Evolutionary conservation across 2,888 invertebrate genomes (phyloP).

Genomic region (Microctonus aethiopoides): DNA sequence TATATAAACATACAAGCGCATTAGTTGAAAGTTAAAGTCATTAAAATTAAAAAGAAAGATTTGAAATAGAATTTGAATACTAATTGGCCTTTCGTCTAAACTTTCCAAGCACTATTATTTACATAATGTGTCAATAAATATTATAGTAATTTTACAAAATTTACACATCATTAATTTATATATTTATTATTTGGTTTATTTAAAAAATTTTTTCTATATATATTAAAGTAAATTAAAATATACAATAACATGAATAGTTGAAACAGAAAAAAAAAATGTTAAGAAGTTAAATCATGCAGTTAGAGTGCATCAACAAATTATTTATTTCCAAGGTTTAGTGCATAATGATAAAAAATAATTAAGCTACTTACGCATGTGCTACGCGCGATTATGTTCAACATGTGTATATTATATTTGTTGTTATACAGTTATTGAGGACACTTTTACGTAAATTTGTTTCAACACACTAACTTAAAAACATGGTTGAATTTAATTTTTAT

Average conservation of each 20-base stretch:
- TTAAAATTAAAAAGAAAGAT: background rate
- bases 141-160: too few relatives aligned
- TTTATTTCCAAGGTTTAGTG: slow-evolving; percentile 21
- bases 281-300: background rate
- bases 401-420: too few relatives aligned
- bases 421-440: slow-evolving; percentile 26
- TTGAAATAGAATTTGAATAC: background rate
- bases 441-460: background rate
- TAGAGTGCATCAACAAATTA: slow-evolving; percentile 9
- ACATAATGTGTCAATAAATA: background rate
- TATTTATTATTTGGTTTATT: too few relatives aligned
- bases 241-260: too few relatives aligned
- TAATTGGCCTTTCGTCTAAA: slow-evolving; percentile 35
- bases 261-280: background rate
- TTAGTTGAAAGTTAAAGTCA: background rate
- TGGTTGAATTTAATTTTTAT: background rate
- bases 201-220: too few relatives aligned
- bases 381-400: background rate
- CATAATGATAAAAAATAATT: slow-evolving; percentile 37
- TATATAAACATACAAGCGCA: background rate
- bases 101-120: slow-evolving; percentile 27
- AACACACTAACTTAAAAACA: background rate
- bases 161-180: too few relatives aligned
- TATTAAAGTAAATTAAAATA: too few relatives aligned
- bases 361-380: background rate